phyloP scores from a whole-genome alignment of 2,113 vertebrate species.

The Trichechus manatus region DNA sequence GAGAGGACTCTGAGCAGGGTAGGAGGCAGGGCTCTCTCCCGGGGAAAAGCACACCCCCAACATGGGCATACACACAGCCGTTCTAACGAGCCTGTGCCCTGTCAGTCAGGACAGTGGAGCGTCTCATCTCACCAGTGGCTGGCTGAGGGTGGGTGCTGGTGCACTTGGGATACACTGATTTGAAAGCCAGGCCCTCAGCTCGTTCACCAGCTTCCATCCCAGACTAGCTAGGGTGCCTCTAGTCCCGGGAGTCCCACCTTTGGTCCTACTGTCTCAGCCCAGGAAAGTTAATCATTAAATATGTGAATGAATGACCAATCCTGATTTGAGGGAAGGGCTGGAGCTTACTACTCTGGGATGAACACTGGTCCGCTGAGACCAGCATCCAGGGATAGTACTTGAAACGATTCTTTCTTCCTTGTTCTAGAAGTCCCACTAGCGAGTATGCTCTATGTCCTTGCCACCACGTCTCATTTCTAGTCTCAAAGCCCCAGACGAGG shows the following conservation, averaged over 20 bases:
- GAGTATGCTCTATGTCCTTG: not conserved
- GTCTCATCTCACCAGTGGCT: not conserved
- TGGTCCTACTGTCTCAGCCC: not conserved
- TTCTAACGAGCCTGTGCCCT: not conserved
- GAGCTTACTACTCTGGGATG: not conserved
- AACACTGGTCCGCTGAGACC: not conserved
- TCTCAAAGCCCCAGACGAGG: not conserved
- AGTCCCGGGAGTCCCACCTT: not conserved
- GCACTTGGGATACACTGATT: not conserved
- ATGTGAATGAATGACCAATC: not conserved
- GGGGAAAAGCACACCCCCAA: not conserved
- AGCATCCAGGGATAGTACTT: not conserved
- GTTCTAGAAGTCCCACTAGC: not conserved
- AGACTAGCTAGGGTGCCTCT: not conserved
- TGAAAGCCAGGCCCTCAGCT: not conserved
- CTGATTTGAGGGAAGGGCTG: constrained; percentile 24
- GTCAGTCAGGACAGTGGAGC: not conserved
- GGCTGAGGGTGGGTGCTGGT: not conserved
- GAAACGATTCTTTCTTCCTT: not conserved
- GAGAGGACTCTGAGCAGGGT: not conserved
- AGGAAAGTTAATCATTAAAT: not conserved
- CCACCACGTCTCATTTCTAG: not conserved
- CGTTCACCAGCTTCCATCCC: not conserved
- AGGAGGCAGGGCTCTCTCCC: not conserved
- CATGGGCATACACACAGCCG: not conserved